phyloP scores from a whole-genome alignment of 2,113 vertebrate species.

The Rhinoderma darwinii region DNA sequence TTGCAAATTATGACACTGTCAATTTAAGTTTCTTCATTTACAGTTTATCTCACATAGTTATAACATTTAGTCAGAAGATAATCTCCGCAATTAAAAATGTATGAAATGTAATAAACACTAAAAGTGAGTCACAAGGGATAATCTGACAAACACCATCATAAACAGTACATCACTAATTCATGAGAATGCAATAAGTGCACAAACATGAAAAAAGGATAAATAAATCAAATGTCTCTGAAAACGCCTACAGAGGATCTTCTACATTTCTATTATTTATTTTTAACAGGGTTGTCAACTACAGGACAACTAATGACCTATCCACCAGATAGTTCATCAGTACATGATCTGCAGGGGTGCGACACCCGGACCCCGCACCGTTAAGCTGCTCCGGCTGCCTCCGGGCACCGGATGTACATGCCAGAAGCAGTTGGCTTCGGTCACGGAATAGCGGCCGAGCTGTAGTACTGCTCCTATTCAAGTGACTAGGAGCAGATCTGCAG shows the following conservation, averaged over 20 bases:
- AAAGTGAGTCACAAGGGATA: conserved; percentile 15
- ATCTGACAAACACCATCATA: conserved; percentile 48
- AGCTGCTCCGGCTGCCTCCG: too few relatives aligned
- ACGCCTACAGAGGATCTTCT: not conserved
- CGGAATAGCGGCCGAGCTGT: too few relatives aligned
- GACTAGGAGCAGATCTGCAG: too few relatives aligned
- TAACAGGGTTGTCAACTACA: too few relatives aligned
- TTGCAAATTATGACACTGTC: not conserved
- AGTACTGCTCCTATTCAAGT: too few relatives aligned
- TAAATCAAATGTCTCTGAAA: not conserved
- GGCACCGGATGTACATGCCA: too few relatives aligned
- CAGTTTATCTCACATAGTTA: not conserved
- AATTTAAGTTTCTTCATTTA: not conserved
- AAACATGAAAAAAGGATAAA: not conserved
- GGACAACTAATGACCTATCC: too few relatives aligned
- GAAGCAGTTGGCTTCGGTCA: too few relatives aligned
- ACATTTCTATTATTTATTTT: not conserved
- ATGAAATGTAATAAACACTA: conserved; percentile 43
- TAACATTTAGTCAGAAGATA: conserved; percentile 12
- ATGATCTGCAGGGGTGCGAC: too few relatives aligned
- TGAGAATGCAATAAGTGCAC: conserved; percentile 34
- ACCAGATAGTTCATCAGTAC: too few relatives aligned
- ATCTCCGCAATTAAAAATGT: conserved; percentile 44
- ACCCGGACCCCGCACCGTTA: too few relatives aligned
- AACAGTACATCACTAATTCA: conserved; percentile 37